Evolutionary conservation across 2,888 invertebrate genomes (phyloP).

Genomic region (Baronia brevicornis): DNA sequence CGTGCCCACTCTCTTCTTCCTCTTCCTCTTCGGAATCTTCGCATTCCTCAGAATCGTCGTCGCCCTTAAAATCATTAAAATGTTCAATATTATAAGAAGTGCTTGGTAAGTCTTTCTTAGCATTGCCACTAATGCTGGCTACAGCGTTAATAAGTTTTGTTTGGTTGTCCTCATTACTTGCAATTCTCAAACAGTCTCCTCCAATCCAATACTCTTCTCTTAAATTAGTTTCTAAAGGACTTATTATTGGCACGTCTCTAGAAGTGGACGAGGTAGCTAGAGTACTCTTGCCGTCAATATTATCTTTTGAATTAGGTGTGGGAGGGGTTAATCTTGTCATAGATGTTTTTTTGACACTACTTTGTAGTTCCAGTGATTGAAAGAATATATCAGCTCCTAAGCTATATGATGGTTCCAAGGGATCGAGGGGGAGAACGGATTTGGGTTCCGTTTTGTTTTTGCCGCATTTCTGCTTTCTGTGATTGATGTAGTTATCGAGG

Average conservation of each 20-base stretch:
- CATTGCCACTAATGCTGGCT: conserved; percentile 75
- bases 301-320: conserved; percentile 48
- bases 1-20: conserved; percentile 70
- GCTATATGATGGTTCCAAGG: conserved; percentile 69
- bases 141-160: conserved; percentile 80
- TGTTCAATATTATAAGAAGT: conserved; percentile 51
- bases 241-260: conserved; percentile 49
- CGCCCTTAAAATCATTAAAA: conserved; percentile 54
- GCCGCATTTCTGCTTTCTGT: conserved; percentile 83
- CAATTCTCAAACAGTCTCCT: conserved; percentile 73
- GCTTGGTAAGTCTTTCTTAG: conserved; percentile 67
- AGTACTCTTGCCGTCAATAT: conserved; percentile 40
- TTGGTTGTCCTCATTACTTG: conserved; percentile 74
- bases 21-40: conserved; percentile 77
- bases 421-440: conserved; percentile 45
- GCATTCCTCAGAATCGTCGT: conserved; percentile 71
- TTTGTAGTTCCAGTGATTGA: conserved; percentile 86
- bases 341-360: conserved; percentile 78
- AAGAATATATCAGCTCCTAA: conserved; percentile 91
- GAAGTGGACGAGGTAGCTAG: conserved; percentile 48
- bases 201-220: conserved; percentile 79
- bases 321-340: conserved; percentile 68
- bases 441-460: conserved; percentile 46
- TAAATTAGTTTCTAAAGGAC: conserved; percentile 55
- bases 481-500: conserved; percentile 89